Percentiles rank a stretch among this genome's conserved stretches.
These are phyloP conservation scores for Propithecus deckenii DNA, from an alignment of 2,797 vertebrate species.

Conservation along the genomic window DNA sequence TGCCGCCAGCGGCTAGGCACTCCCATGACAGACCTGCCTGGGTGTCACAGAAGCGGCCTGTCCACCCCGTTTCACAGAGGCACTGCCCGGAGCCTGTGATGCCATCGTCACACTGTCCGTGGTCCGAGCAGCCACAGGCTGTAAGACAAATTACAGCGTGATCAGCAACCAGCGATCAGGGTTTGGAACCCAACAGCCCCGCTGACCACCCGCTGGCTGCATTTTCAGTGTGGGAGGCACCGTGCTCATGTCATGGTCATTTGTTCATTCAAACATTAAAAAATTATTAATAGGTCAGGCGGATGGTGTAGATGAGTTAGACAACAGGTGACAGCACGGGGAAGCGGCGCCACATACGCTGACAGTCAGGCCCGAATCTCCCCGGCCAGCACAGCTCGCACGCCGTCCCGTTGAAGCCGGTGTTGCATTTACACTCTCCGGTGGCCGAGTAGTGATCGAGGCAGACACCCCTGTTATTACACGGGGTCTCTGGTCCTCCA, in stretches of 20 bases:
- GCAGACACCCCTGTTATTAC: constrained; percentile 90
- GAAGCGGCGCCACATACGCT: constrained; percentile 80
- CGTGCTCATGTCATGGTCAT: accelerated
- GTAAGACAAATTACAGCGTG: constrained; percentile 45
- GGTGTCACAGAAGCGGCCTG: constrained; percentile 89
- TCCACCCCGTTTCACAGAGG: constrained; percentile 93
- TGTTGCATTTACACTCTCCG: constrained; percentile 89
- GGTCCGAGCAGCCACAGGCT: constrained; percentile 92
- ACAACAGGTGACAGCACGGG: background rate
- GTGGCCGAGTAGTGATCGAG: constrained; percentile 86
- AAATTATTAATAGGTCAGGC: background rate
- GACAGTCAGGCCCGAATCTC: constrained; percentile 89
- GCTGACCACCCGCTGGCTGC: background rate
- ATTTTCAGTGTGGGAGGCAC: accelerated
- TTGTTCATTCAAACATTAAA: background rate
- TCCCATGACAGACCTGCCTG: constrained; percentile 85
- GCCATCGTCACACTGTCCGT: constrained; percentile 91
- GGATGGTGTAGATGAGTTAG: accelerated
- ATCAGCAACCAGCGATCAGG: background rate
- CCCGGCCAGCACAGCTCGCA: constrained; percentile 91
- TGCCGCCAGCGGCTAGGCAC: accelerated
- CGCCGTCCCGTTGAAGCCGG: constrained; percentile 89
- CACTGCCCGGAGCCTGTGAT: constrained; percentile 89
- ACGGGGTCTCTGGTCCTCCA: constrained; percentile 87
- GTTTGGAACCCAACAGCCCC: background rate